A percentile compares a stretch with the other conserved stretches of the same genome.
phyloP scores from a whole-genome alignment of 1,140 invertebrate genomes.

The Eurosta solidaginis region DNA sequence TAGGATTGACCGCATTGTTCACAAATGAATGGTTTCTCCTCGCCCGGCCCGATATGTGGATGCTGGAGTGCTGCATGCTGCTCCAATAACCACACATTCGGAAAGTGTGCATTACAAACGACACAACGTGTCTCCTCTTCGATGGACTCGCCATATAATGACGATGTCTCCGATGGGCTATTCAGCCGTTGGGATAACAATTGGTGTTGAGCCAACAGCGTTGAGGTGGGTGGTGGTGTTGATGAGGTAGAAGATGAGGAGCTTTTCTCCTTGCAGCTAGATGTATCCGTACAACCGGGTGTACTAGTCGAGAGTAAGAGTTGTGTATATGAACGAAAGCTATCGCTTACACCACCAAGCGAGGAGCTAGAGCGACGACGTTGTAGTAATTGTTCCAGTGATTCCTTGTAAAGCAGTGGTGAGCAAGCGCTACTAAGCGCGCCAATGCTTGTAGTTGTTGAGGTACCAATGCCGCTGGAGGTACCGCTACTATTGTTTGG shows the following conservation, averaged over 20 bases:
- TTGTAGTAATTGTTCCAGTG: slow-evolving; percentile 50
- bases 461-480: slow-evolving; percentile 5
- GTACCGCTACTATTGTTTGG: neutral
- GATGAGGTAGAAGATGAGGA: slow-evolving; percentile 59
- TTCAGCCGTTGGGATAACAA: slow-evolving; percentile 53
- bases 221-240: slow-evolving; percentile 49
- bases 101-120: slow-evolving; percentile 80
- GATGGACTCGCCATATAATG: slow-evolving; percentile 57
- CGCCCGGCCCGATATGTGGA: slow-evolving; percentile 64
- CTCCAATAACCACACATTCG: slow-evolving; percentile 79
- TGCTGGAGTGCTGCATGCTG: slow-evolving; percentile 80
- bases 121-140: slow-evolving; percentile 65
- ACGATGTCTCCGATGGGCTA: slow-evolving; percentile 56
- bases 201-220: slow-evolving; percentile 48
- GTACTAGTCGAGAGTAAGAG: slow-evolving; percentile 43
- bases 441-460: slow-evolving; percentile 36
- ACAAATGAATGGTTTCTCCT: slow-evolving; percentile 89
- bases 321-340: slow-evolving; percentile 50
- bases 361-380: slow-evolving; percentile 38
- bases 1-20: slow-evolving; percentile 89
- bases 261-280: slow-evolving; percentile 58
- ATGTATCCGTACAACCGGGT: slow-evolving; percentile 42
- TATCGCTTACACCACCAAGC: slow-evolving; percentile 41
- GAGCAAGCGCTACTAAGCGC: slow-evolving; percentile 19
- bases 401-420: slow-evolving; percentile 51